Evolutionary conservation across 2,113 vertebrate genomes (phyloP).

Genomic region (Epinephelus lanceolatus): DNA sequence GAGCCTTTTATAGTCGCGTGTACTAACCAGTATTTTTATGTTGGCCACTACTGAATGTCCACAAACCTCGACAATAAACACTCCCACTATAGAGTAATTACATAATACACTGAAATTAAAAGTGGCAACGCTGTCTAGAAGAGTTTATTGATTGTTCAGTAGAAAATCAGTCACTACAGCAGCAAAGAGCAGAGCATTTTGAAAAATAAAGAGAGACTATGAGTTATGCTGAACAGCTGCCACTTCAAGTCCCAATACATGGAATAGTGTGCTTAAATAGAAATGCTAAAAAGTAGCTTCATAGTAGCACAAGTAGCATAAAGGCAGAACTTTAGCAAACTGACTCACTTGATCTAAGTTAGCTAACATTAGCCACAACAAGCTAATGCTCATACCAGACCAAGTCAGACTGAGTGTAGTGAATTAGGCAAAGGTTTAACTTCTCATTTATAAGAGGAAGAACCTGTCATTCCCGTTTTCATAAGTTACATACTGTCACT

Average conservation of each 20-base stretch:
- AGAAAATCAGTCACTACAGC: background rate
- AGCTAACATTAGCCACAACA: background rate
- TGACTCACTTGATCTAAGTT: background rate
- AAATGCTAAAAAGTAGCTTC: background rate
- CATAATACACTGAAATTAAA: background rate
- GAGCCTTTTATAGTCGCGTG: constrained; percentile 33
- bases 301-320: background rate
- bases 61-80: constrained; percentile 26
- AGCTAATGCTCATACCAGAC: background rate
- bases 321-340: background rate
- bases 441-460: background rate
- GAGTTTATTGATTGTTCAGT: background rate
- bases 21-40: constrained; percentile 33
- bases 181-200: background rate
- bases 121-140: background rate
- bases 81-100: constrained; percentile 8
- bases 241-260: background rate
- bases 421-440: background rate
- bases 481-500: background rate
- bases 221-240: background rate
- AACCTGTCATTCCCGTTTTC: background rate
- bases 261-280: background rate
- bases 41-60: constrained; percentile 7
- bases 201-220: background rate
- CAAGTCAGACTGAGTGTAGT: background rate